phyloP scores from a whole-genome alignment of 2,888 invertebrate species.

The Beris morrisii region DNA sequence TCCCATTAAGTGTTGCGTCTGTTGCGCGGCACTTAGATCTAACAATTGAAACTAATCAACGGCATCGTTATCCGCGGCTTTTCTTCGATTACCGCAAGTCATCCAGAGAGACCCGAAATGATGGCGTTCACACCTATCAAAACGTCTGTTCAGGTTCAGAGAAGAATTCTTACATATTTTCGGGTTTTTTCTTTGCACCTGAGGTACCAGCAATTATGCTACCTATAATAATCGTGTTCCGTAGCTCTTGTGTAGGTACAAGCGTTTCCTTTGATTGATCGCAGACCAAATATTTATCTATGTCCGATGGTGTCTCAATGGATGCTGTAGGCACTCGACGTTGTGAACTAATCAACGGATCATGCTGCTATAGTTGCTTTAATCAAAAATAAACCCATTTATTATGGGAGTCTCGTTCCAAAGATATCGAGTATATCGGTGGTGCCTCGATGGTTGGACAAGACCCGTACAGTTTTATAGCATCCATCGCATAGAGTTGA shows the following conservation, averaged over 20 bases:
- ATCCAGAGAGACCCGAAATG: slow-evolving; percentile 14
- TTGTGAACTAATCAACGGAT: slow-evolving; percentile 38
- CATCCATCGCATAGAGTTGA: neutral
- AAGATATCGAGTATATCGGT: neutral
- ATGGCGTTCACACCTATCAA: neutral
- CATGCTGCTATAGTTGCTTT: slow-evolving; percentile 28
- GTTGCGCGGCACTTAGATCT: slow-evolving; percentile 10
- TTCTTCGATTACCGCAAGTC: slow-evolving; percentile 28
- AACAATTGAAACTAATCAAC: slow-evolving; percentile 40
- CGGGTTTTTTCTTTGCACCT: slow-evolving; percentile 11
- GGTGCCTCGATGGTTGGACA: slow-evolving; percentile 2
- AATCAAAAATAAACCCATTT: slow-evolving; percentile 33
- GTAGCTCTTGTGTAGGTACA: neutral
- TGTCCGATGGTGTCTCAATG: slow-evolving; percentile 18
- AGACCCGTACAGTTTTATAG: neutral
- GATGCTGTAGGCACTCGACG: slow-evolving; percentile 1
- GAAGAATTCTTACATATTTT: slow-evolving; percentile 9
- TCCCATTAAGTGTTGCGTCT: slow-evolving; percentile 28
- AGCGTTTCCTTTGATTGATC: slow-evolving; percentile 27
- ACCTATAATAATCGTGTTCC: slow-evolving; percentile 18
- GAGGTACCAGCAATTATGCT: slow-evolving; percentile 10
- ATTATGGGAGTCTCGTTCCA: slow-evolving; percentile 20
- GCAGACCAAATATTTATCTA: slow-evolving; percentile 29
- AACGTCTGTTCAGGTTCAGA: neutral
- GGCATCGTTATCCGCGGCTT: slow-evolving; percentile 12